Conservation (phyloP, 2,797 vertebrate species). For the Crocodylus rhombifer region DNA sequence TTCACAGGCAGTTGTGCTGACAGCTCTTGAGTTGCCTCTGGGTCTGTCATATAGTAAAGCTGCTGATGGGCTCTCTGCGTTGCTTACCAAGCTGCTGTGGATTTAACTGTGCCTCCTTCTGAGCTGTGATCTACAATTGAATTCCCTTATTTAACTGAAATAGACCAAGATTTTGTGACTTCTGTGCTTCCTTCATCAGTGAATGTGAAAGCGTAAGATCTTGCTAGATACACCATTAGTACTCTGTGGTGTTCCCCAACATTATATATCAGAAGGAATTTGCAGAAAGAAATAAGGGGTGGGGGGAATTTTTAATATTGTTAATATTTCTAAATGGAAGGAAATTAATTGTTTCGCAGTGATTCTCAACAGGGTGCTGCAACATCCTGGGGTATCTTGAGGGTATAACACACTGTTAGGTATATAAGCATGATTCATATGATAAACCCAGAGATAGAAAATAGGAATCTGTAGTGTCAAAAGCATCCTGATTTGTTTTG, state of each 20-base stretch:
- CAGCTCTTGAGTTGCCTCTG: conserved; percentile 65
- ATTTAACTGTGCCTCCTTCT: conserved; percentile 11
- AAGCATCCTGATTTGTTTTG: no score
- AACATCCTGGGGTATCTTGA: no score
- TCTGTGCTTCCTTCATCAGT: background rate
- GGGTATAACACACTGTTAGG: no score
- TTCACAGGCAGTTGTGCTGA: conserved; percentile 45
- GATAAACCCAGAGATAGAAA: no score
- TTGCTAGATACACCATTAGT: background rate
- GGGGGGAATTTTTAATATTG: background rate
- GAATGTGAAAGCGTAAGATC: background rate
- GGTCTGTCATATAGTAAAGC: conserved; percentile 61
- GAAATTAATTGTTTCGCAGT: background rate
- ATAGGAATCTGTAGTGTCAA: no score
- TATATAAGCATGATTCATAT: no score
- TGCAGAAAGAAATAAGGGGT: background rate
- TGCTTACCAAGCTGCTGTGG: conserved; percentile 45
- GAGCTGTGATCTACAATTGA: conserved; percentile 30
- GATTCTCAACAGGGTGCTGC: no score
- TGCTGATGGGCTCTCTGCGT: conserved; percentile 47
- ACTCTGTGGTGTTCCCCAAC: background rate
- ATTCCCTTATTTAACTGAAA: conserved; percentile 44
- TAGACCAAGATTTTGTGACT: background rate
- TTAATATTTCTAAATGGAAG: background rate
- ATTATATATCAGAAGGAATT: background rate